Percentiles rank a stretch among this genome's conserved stretches.
Conservation (phyloP, 2,888 invertebrate genomes). For the Amphiduros pacificus region DNA sequence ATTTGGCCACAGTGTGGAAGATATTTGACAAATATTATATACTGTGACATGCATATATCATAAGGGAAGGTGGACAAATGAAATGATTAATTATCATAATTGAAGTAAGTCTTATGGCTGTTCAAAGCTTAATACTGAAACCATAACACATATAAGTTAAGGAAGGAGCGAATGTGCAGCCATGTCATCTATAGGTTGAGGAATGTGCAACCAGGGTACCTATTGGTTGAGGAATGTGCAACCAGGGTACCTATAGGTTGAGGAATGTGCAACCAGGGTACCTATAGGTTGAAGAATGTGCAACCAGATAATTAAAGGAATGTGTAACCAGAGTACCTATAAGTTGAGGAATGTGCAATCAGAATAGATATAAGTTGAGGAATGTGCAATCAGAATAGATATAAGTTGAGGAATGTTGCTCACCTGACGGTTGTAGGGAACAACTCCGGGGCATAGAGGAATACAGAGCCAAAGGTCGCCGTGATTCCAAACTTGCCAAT, state of each 20-base stretch:
- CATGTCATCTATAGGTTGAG: not conserved
- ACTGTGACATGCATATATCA: not conserved
- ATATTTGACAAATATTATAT: no score
- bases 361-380: no score
- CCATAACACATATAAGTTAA: not conserved
- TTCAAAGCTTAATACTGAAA: no score
- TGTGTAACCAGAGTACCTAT: not conserved
- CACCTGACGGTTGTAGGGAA: slow-evolving; percentile 56
- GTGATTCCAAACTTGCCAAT: slow-evolving; percentile 56
- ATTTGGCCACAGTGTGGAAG: no score
- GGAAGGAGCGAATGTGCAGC: not conserved
- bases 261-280: not conserved
- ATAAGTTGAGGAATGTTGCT: not conserved
- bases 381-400: not conserved
- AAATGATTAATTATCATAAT: no score
- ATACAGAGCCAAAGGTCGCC: slow-evolving; percentile 51
- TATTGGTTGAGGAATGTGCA: not conserved
- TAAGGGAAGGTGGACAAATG: no score
- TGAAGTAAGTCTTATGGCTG: no score
- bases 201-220: not conserved
- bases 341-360: not conserved
- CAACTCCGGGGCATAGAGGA: slow-evolving; percentile 53
- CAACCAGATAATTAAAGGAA: no score
- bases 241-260: not conserved
- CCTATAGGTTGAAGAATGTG: not conserved